phyloP scores from a whole-genome alignment of 2,113 vertebrate species.

The Hippocampus comes region DNA sequence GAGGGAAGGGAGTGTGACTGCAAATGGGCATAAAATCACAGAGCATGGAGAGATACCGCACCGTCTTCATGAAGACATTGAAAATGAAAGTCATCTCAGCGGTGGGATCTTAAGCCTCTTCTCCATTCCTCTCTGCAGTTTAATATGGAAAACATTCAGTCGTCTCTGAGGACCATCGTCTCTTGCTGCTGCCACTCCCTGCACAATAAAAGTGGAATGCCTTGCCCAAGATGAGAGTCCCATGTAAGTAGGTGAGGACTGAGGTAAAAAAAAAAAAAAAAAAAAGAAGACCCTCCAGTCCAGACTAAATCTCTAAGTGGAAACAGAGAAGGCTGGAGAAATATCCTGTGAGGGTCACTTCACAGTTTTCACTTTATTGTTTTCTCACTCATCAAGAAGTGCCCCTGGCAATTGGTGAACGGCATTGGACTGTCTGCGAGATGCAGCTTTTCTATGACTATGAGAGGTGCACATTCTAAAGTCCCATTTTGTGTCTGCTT shows the following conservation, averaged over 20 bases:
- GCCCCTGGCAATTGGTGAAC: conserved; percentile 60
- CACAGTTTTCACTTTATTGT: conserved; percentile 64
- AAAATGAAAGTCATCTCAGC: conserved; percentile 48
- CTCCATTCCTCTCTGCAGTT: conserved; percentile 31
- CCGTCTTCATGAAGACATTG: conserved; percentile 34
- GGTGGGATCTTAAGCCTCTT: conserved; percentile 38
- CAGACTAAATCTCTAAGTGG: conserved; percentile 62
- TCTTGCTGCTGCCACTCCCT: conserved; percentile 58
- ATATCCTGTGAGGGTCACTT: conserved; percentile 64
- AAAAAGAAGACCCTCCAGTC: conserved; percentile 55
- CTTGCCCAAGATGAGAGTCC: conserved; percentile 63
- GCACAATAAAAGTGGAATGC: conserved; percentile 65
- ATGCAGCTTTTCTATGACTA: conserved; percentile 30
- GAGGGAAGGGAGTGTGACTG: conserved; percentile 11
- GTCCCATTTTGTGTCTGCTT: conserved; percentile 22
- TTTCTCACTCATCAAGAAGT: conserved; percentile 60
- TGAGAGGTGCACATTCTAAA: conserved; percentile 39
- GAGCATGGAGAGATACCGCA: conserved; percentile 31
- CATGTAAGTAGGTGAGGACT: conserved; percentile 52
- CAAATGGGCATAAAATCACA: conserved; percentile 31
- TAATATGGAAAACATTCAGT: conserved; percentile 58
- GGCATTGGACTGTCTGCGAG: conserved; percentile 41
- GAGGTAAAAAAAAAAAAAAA: conserved; percentile 51
- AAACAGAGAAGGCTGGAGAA: conserved; percentile 58
- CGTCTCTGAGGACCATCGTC: conserved; percentile 56